Conservation (phyloP, 1,140 invertebrate species). For the Lepidurus packardi region DNA sequence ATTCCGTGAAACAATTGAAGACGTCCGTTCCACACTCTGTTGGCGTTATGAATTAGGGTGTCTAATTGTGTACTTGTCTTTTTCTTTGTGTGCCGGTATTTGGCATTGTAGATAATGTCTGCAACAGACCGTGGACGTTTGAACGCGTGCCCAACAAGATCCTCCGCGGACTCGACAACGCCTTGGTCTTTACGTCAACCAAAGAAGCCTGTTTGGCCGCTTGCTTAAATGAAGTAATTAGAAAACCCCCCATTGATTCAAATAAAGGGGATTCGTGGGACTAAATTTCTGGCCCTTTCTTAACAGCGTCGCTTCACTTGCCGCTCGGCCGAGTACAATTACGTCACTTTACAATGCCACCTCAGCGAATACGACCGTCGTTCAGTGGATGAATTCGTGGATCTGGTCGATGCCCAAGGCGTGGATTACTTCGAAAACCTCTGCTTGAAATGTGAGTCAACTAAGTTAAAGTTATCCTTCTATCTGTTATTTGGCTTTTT, state of each 20-base stretch:
- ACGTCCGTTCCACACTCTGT: no score
- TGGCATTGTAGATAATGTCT: conserved; percentile 72
- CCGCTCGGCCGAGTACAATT: conserved; percentile 87
- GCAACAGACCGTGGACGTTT: conserved; percentile 83
- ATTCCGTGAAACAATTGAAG: no score
- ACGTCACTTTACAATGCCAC: conserved; percentile 82
- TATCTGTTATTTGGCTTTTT: neutral
- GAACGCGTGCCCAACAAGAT: conserved; percentile 88
- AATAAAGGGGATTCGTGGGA: no score
- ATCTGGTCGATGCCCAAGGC: conserved; percentile 80
- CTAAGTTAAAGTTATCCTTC: neutral
- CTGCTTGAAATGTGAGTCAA: conserved; percentile 68
- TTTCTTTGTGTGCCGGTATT: neutral
- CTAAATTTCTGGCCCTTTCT: neutral
- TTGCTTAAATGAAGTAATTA: conserved; percentile 79
- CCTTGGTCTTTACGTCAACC: conserved; percentile 84
- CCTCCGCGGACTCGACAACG: conserved; percentile 80
- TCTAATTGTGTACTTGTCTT: neutral
- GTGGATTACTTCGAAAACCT: conserved; percentile 94
- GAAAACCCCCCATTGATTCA: no score
- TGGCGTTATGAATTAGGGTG: neutral
- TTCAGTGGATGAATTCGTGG: conserved; percentile 72
- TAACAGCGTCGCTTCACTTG: conserved; percentile 76
- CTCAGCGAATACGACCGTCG: conserved; percentile 80
- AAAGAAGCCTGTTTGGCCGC: conserved; percentile 88